phyloP scores from a whole-genome alignment of 2,888 invertebrate genomes.

The Plebejus argus region DNA sequence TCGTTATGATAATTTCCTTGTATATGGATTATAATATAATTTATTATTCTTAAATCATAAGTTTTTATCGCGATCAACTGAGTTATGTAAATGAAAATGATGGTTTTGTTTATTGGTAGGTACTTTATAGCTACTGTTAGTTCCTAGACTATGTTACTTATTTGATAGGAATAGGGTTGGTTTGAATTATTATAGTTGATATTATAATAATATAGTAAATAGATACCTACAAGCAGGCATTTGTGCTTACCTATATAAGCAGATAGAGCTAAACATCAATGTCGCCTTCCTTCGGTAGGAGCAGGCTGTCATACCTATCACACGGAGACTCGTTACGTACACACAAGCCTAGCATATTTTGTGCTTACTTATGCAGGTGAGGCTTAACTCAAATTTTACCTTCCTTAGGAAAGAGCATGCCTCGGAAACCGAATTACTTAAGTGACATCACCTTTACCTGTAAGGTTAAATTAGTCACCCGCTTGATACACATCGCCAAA shows the following conservation, averaged over 20 bases:
- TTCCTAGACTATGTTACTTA: too few relatives aligned
- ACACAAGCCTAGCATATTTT: too few relatives aligned
- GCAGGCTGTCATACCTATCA: too few relatives aligned
- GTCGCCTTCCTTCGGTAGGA: too few relatives aligned
- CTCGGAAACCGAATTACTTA: neutral
- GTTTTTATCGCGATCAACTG: neutral
- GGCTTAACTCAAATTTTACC: neutral
- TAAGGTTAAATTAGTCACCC: slow-evolving; percentile 7
- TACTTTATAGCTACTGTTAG: neutral
- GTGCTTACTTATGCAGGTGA: too few relatives aligned
- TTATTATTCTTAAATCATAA: slow-evolving; percentile 22
- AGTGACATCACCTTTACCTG: neutral
- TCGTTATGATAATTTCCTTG: slow-evolving; percentile 10
- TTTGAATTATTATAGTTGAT: too few relatives aligned
- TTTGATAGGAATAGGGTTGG: too few relatives aligned
- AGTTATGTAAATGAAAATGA: neutral
- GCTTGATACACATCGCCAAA: slow-evolving; percentile 11
- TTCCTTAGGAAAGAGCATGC: neutral
- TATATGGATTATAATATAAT: slow-evolving; percentile 22
- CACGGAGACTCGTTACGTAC: neutral
- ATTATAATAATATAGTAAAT: neutral
- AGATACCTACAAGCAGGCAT: neutral
- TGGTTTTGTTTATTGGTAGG: neutral
- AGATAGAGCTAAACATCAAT: too few relatives aligned
- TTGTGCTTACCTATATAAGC: too few relatives aligned